Evolutionary conservation across 1,140 invertebrate genomes (phyloP).

Genomic region (Solenopsis fugax): DNA sequence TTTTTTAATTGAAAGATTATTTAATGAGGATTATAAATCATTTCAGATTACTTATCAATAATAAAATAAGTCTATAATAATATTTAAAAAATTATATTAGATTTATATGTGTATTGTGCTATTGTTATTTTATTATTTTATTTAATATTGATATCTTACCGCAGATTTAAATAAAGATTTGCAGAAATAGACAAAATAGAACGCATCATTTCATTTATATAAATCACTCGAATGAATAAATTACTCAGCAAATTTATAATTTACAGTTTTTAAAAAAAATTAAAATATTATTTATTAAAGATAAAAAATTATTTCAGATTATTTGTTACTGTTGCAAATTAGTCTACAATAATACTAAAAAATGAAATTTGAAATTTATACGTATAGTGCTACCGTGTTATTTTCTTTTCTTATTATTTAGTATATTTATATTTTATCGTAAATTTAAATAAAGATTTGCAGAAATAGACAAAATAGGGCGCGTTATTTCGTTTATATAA

Average conservation of each 20-base stretch:
- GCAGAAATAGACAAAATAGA: neutral
- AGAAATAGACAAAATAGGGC: neutral
- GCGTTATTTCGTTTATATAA: conserved; percentile 1
- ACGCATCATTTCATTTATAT: neutral
- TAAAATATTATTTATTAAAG: neutral
- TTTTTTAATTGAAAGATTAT: neutral
- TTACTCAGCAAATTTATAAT: too few species aligned
- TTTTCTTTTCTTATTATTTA: neutral
- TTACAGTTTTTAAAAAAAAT: neutral
- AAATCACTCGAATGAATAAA: neutral
- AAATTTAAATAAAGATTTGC: conserved; percentile 3
- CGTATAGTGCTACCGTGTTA: neutral
- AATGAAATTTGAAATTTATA: neutral
- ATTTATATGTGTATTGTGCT: neutral
- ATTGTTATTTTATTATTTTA: conserved; percentile 1
- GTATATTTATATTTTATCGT: neutral
- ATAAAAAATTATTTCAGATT: neutral
- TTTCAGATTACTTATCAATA: neutral
- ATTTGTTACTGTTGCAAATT: neutral
- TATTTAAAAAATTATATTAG: neutral
- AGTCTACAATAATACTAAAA: neutral
- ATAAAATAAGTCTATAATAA: neutral
- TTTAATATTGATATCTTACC: neutral
- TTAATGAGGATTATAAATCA: neutral
- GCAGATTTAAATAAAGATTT: conserved; percentile 5